Base-by-base conservation (phyloP, 2,888 invertebrate genomes). In the Cerastis rubricosa region DNA sequence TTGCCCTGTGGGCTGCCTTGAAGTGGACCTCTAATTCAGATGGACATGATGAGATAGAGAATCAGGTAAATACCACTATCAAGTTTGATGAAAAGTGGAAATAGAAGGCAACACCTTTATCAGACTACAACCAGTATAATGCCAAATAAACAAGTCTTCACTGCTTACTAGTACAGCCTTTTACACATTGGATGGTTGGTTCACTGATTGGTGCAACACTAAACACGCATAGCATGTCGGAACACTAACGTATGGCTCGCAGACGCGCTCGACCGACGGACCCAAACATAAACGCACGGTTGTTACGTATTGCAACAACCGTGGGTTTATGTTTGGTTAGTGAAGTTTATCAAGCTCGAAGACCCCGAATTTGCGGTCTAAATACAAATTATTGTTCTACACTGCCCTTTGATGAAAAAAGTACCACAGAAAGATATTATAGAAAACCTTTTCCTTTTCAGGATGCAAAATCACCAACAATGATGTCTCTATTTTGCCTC, bases 401-500 rank as follows among this genome's bases (percentile, higher is more conserved):
- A 35, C 35, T 35, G 35, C 35, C 35, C 35, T 3, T 2, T 35
- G 35, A 35, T 35, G 35, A 35, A 35, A 3, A 35, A 35, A 3
- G 2, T 35, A n/a, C n/a, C 5, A 54, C 6, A 54, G n/a, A n/a
- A n/a, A 54, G n/a, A 54, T n/a, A 54, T 54, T n/a, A 54, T n/a
- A 12, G 1, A n/a, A 40, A 59, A 51, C 14, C 7, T 69, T 78
- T 84, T 85, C 81, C 87, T 91, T 90, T 95, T 94, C 95, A 97
- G 95, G 93, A 96, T 17, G 93, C 96, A 35, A 95, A 96, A 47
- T 95, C 97, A 0, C 98, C 98, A 35, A 97, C 98, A 35, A 97
- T 99, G 91, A 97, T 99, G 87, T 99, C 99, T 85, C 97, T 99
- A 17, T 97, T 99, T 91, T 99, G 99, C 93, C 97, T 99, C 17